Conservation (phyloP, 1,140 invertebrate genomes). For the Solen grandis region DNA sequence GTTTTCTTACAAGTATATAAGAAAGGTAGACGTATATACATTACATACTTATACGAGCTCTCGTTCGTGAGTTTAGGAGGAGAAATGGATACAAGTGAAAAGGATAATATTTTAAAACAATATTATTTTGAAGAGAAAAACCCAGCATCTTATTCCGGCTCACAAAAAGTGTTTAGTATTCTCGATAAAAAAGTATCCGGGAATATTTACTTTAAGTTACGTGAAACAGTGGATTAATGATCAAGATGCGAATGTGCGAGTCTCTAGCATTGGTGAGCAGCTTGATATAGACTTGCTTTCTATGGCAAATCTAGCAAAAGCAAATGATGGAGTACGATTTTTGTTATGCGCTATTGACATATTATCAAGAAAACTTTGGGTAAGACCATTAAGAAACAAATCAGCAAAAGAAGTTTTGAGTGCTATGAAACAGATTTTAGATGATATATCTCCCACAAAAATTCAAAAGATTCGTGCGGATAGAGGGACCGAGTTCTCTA, state of each 20-base stretch:
- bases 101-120: background rate
- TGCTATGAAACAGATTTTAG: constrained; percentile 19
- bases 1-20: no score
- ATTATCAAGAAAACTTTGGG: background rate
- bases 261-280: constrained; percentile 32
- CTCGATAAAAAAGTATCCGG: constrained; percentile 22
- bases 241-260: constrained; percentile 45
- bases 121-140: constrained; percentile 5
- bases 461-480: background rate
- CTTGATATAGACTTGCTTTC: constrained; percentile 52
- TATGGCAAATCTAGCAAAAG: constrained; percentile 40
- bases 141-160: background rate
- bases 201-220: constrained; percentile 12
- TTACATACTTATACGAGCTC: no score
- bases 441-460: background rate
- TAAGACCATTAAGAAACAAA: constrained; percentile 10
- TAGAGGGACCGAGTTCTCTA: background rate
- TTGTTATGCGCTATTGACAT: constrained; percentile 27
- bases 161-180: constrained; percentile 9
- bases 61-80: no score
- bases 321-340: constrained; percentile 33
- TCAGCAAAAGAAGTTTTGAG: constrained; percentile 44
- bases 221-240: constrained; percentile 27
- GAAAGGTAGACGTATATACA: no score
- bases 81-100: constrained; percentile 5